phyloP scores from a whole-genome alignment of 2,113 vertebrate genomes.

The Hydrochoerus hydrochaeris region DNA sequence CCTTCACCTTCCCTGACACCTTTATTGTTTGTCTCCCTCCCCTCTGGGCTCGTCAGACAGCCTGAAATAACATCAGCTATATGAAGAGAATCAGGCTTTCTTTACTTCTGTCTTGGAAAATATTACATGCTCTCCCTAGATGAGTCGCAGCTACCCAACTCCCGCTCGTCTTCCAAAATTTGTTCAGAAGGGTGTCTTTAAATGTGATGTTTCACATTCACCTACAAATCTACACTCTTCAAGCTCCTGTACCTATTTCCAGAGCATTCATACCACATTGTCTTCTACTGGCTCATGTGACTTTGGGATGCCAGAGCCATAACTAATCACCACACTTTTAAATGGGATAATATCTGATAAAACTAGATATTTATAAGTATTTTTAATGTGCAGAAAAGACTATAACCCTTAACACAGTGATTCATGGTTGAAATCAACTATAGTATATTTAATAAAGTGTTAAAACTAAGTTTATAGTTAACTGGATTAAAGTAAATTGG shows the following conservation, averaged over 20 bases:
- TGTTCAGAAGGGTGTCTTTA: not conserved
- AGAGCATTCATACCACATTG: not conserved
- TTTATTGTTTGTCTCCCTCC: not conserved
- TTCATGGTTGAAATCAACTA: not conserved
- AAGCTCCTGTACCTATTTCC: not conserved
- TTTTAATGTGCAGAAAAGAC: not conserved
- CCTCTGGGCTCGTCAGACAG: not conserved
- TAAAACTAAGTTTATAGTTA: not conserved
- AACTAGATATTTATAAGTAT: not conserved
- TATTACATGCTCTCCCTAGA: not conserved
- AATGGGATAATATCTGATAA: not conserved
- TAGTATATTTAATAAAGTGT: not conserved
- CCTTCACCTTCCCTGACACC: not conserved
- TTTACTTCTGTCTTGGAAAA: not conserved
- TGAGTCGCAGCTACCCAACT: not conserved
- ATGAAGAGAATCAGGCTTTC: not conserved
- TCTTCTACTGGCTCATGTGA: not conserved
- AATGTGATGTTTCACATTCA: not conserved
- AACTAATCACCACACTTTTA: not conserved
- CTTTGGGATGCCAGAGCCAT: not conserved
- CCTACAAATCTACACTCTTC: not conserved
- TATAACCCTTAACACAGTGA: slow-evolving; percentile 7
- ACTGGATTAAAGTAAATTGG: not conserved
- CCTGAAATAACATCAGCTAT: not conserved
- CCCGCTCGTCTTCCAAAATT: not conserved